phyloP scores from a whole-genome alignment of 37 sponge, comb jelly and placozoan species.

The Agelas oroides region DNA sequence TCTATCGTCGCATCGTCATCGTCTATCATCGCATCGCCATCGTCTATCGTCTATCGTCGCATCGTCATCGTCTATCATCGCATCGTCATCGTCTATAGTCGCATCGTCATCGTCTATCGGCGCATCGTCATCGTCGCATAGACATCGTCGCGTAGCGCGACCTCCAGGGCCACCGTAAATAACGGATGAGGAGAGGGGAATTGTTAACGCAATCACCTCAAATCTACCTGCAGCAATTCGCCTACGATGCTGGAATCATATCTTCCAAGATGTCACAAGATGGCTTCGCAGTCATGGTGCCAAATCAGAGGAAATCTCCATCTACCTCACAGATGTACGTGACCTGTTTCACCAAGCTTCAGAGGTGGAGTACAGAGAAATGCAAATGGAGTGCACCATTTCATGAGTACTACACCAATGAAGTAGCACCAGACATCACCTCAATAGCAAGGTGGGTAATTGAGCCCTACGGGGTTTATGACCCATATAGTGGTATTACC shows the following conservation, averaged over 20 bases:
- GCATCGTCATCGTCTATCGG: too few relatives aligned
- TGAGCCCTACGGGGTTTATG: constrained; percentile 40
- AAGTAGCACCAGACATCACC: constrained; percentile 38
- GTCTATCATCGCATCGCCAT: too few relatives aligned
- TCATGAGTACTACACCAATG: constrained; percentile 32
- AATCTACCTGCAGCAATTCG: constrained; percentile 23
- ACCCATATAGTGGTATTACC: constrained; percentile 43
- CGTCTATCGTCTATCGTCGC: too few relatives aligned
- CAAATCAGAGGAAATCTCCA: constrained; percentile 1
- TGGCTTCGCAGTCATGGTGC: constrained; percentile 23
- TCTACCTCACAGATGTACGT: constrained; percentile 37
- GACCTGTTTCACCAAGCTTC: constrained; percentile 26
- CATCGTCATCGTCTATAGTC: too few relatives aligned
- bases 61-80: too few relatives aligned
- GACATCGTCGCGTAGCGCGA: too few relatives aligned
- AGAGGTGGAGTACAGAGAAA: constrained; percentile 24
- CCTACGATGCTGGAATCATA: constrained; percentile 57
- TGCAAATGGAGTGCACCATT: constrained; percentile 45
- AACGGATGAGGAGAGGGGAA: constrained; percentile 48
- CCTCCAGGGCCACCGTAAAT: too few relatives aligned
- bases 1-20: too few relatives aligned
- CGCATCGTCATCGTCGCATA: too few relatives aligned
- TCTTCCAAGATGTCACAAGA: constrained; percentile 35
- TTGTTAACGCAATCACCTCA: constrained; percentile 34
- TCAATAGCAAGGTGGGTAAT: constrained; percentile 52